phyloP scores from a whole-genome alignment of 2,797 vertebrate species.

The Euthynnus affinis region DNA sequence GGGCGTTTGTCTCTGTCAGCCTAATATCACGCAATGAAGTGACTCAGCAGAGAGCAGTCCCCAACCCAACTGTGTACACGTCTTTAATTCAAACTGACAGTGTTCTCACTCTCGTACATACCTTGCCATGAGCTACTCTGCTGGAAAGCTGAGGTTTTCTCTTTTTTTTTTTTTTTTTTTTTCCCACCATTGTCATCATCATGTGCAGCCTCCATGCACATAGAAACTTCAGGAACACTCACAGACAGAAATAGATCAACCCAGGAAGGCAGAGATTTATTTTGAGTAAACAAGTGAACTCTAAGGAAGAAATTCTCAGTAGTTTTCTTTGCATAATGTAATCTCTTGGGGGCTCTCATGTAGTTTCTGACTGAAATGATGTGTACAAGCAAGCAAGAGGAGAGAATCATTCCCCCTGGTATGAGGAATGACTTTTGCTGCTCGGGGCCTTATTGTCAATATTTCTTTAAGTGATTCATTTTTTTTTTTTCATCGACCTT shows the following conservation, averaged over 20 bases:
- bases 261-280: slow-evolving; percentile 43
- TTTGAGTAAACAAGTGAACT: slow-evolving; percentile 32
- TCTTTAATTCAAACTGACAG: slow-evolving; percentile 79
- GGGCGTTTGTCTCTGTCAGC: slow-evolving; percentile 82
- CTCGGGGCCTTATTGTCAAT: slow-evolving; percentile 10
- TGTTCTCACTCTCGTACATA: slow-evolving; percentile 62
- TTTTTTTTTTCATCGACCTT: slow-evolving; percentile 12
- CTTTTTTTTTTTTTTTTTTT: slow-evolving; percentile 12
- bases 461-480: slow-evolving; percentile 21
- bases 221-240: slow-evolving; percentile 33
- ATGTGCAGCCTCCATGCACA: slow-evolving; percentile 19
- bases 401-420: neutral
- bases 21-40: slow-evolving; percentile 76
- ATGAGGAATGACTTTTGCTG: slow-evolving; percentile 28
- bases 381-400: neutral
- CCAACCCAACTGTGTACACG: slow-evolving; percentile 38
- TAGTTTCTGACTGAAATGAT: slow-evolving; percentile 7
- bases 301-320: slow-evolving; percentile 10
- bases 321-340: slow-evolving; percentile 29
- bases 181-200: slow-evolving; percentile 36
- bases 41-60: slow-evolving; percentile 77
- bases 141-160: slow-evolving; percentile 55
- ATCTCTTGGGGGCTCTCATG: slow-evolving; percentile 1
- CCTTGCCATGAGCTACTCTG: slow-evolving; percentile 76
- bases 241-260: slow-evolving; percentile 52